Evolutionary conservation across 2,113 vertebrate species (phyloP), one percentile per base, ranked within the genome.

Genomic region (Chionis minor): DNA sequence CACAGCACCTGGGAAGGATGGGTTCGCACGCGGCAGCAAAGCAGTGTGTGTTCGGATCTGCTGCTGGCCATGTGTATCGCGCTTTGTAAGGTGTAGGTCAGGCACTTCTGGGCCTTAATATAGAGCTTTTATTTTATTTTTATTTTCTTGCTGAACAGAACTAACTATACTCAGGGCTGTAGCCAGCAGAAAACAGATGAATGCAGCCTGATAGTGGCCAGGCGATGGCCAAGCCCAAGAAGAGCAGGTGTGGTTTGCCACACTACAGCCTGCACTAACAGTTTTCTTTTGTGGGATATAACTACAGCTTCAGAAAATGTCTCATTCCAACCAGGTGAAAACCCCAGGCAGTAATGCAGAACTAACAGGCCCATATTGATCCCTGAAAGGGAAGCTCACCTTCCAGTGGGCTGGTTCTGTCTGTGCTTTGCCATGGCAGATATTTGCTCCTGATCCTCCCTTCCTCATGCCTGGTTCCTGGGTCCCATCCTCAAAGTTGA

Each of bases 11-110:
- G 5, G 74, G 59, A 32, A 70, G 88, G 72, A 11, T 5, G 51
- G 30, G n/a, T 33, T 83, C 38, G 51, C 32, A 12, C 1, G 1
- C 4, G 3, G 44, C n/a, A 75, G 66, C 62, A 5, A 18, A 38
- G 54, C 0, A 1, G 0, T 13, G 28, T 11, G n/a, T 10, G 44
- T 0, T 51, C 22, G 27, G 9, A 7, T 28, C 35, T 51, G 26
- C 4, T 38, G 30, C 61, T 84, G 61, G 24, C 2, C 4, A 0
- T 4, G 33, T 7, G 62, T 10, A 5, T 32, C 24, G 3, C 16
- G 52, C 35, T 56, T 35, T 35, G 38, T 2, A 8, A 55, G 23
- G 44, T n/a, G 8, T 9, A 26, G 47, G 26, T 38, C 61, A n/a
- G 52, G 51, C 32, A 38, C 49, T 67, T 15, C 21, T 52, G 24